Percentiles rank a stretch among this genome's conserved stretches.
These are phyloP conservation scores for Nasua narica DNA, from an alignment of 2,797 vertebrate genomes.

Conservation along the genomic window DNA sequence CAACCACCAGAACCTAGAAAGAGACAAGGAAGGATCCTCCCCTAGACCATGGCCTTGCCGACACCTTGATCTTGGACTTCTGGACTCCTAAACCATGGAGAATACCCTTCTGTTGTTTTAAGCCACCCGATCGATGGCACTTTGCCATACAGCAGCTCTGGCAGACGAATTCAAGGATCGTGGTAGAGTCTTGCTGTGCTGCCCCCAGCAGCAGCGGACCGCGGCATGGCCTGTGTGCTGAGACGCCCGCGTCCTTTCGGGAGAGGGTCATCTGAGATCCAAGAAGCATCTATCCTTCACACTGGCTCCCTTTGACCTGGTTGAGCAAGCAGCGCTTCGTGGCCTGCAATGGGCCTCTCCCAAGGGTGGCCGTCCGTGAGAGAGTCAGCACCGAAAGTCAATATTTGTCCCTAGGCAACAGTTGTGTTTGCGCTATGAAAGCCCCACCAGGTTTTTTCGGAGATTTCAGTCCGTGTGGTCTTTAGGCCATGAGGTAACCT, in stretches of 20 bases:
- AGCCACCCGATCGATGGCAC: neutral
- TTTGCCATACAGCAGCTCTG: neutral
- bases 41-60: neutral
- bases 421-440: conserved; percentile 51
- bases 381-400: conserved; percentile 48
- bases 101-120: neutral
- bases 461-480: conserved; percentile 58
- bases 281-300: neutral
- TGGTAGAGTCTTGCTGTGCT: neutral
- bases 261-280: neutral
- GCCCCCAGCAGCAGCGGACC: rapidly evolving
- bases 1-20: neutral
- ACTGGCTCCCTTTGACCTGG: neutral
- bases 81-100: neutral
- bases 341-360: neutral
- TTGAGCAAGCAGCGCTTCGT: neutral
- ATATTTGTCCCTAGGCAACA: conserved; percentile 38
- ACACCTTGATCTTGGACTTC: neutral
- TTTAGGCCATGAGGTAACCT: neutral
- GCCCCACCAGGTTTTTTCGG: conserved; percentile 16
- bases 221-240: neutral
- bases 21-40: neutral
- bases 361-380: conserved; percentile 17
- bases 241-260: rapidly evolving
- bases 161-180: neutral